phyloP scores from a whole-genome alignment of 2,113 vertebrate species.

The Nasalis larvatus region DNA sequence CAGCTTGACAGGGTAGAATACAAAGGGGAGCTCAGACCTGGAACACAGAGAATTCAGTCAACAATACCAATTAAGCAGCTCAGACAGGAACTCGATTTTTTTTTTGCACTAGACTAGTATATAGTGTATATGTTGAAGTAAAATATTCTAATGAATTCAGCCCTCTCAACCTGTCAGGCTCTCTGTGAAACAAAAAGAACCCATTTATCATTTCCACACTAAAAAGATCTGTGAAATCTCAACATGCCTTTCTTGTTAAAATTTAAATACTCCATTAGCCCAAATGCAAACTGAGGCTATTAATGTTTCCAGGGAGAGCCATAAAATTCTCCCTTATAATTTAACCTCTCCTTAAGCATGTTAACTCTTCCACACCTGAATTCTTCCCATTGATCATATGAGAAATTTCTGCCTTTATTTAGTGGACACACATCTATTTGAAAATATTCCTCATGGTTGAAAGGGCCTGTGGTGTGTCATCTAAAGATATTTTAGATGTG shows the following conservation, averaged over 20 bases:
- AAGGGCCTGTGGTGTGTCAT: conserved; percentile 11
- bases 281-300: conserved; percentile 60
- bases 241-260: conserved; percentile 72
- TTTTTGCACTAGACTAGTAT: conserved; percentile 32
- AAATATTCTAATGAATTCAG: conserved; percentile 82
- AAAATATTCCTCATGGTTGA: conserved; percentile 25
- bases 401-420: not conserved
- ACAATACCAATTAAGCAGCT: conserved; percentile 57
- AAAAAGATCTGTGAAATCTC: conserved; percentile 66
- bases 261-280: conserved; percentile 70
- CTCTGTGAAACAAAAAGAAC: conserved; percentile 64
- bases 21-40: conserved; percentile 42
- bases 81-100: conserved; percentile 13
- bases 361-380: conserved; percentile 69
- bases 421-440: not conserved
- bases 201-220: conserved; percentile 70
- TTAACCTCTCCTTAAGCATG: conserved; percentile 56
- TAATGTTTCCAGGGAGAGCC: conserved; percentile 62
- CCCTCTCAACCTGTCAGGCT: conserved; percentile 72
- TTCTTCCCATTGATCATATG: not conserved
- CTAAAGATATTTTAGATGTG: not conserved
- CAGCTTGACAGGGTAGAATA: conserved; percentile 63
- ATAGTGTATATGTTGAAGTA: conserved; percentile 43
- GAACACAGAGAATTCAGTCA: not conserved
- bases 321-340: conserved; percentile 63